Evolutionary conservation across 2,888 invertebrate genomes (phyloP), one percentile per base, ranked within the genome.

Genomic region (Sinohyriopsis cumingii): DNA sequence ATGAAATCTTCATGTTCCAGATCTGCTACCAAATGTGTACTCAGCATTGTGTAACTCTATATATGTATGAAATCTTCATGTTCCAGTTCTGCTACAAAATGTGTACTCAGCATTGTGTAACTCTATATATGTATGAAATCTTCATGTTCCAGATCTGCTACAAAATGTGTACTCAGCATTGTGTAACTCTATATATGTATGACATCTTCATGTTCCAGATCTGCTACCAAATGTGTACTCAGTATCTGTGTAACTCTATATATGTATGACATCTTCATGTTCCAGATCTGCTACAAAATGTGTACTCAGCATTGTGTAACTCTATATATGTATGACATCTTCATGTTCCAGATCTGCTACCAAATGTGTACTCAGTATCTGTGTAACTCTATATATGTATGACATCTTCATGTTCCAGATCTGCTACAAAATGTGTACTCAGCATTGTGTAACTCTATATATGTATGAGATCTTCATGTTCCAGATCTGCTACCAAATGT

Each of bases 21-120:
- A 54, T 76, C 80, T 25, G 79, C 88, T 0, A 78, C 82, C 19
- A 84, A 86, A 54, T 85, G 86, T 75, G 75, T 89, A 7, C 73
- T 89, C 54, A 79, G 77, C 54, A 82, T 89, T 25, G 25, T 25
- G 25, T 25, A 25, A 25, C 33, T 33, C 9, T 33, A 33, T 33
- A 9, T 45, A 12, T 45, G 15, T 45, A 15, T 45, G 12, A 55
- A 18, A 56, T 15, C 15, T 64, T 65, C 12, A 45, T 64, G 25
- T 78, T 81, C 20, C 80, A 89, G 89, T 45, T 76, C 80, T 25
- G 79, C 88, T 0, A 78, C 82, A 18, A 84, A 86, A 54, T 85
- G 86, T 75, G 75, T 89, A 7, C 73, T 89, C 54, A 79, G 77
- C 54, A 82, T 89, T n/a, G n/a, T n/a, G n/a, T n/a, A n/a, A n/a